Percentiles rank a stretch among this genome's conserved stretches.
phyloP scores from a whole-genome alignment of 2,113 vertebrate genomes.

The Vulpes lagopus region DNA sequence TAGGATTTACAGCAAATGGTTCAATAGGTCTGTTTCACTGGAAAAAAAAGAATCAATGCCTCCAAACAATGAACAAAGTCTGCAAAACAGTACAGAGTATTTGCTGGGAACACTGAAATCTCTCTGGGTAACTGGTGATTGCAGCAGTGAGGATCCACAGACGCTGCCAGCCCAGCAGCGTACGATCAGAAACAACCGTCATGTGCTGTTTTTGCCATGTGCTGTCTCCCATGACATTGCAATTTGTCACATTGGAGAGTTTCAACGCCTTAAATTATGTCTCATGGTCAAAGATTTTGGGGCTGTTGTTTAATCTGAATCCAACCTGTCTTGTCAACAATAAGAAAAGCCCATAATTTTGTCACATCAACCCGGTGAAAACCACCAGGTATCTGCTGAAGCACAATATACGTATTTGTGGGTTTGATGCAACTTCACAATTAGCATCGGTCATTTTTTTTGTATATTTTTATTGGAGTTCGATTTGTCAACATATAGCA shows the following conservation, averaged over 20 bases:
- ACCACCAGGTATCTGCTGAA: background rate
- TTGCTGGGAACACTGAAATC: background rate
- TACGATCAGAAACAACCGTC: too few relatives aligned
- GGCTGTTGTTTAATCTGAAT: background rate
- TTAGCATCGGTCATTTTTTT: background rate
- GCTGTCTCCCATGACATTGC: too few relatives aligned
- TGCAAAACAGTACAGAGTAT: background rate
- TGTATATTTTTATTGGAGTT: too few relatives aligned
- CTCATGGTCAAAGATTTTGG: background rate
- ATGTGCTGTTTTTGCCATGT: too few relatives aligned
- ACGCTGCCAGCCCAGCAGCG: too few relatives aligned
- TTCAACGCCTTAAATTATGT: background rate
- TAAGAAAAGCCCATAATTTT: background rate
- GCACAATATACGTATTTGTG: background rate
- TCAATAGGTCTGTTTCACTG: background rate
- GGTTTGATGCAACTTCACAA: background rate
- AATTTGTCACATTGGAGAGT: background rate
- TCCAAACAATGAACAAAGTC: too few relatives aligned
- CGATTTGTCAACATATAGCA: too few relatives aligned
- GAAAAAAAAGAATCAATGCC: background rate
- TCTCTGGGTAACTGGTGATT: background rate
- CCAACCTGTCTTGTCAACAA: background rate
- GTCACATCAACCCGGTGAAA: conserved; percentile 4
- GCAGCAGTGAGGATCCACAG: background rate
- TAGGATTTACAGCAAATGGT: too few relatives aligned